Evolutionary conservation across 1,140 invertebrate species (phyloP).

Genomic region (fruit fly (Drosophila melanogaster)): Release_6_plus_ISO1_MT NC_004354.4:13655001-13655500

Average conservation of each 20-base stretch:
- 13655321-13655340: conserved; percentile 95
- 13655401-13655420: conserved; percentile 89
- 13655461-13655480: conserved; percentile 86
- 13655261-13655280: too few species aligned
- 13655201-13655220: conserved; percentile 82
- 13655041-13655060: conserved; percentile 93
- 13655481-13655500: background rate
- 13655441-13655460: conserved; percentile 98
- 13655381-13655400: conserved; percentile 96
- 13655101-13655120: conserved; percentile 94
- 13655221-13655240: too few species aligned
- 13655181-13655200: conserved; percentile 94
- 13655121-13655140: conserved; percentile 97
- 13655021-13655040: conserved; percentile 97
- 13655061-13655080: conserved; percentile 98
- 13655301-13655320: conserved; percentile 98
- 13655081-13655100: conserved; percentile 98
- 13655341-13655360: conserved; percentile 91
- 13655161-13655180: conserved; percentile 95
- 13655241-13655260: too few species aligned
- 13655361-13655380: conserved; percentile 97
- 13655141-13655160: conserved; percentile 94
- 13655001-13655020: conserved; percentile 93
- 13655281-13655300: too few species aligned
- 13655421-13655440: conserved; percentile 95